phyloP scores from a whole-genome alignment of 2,113 vertebrate genomes.

The Spizaetus ornatus region DNA sequence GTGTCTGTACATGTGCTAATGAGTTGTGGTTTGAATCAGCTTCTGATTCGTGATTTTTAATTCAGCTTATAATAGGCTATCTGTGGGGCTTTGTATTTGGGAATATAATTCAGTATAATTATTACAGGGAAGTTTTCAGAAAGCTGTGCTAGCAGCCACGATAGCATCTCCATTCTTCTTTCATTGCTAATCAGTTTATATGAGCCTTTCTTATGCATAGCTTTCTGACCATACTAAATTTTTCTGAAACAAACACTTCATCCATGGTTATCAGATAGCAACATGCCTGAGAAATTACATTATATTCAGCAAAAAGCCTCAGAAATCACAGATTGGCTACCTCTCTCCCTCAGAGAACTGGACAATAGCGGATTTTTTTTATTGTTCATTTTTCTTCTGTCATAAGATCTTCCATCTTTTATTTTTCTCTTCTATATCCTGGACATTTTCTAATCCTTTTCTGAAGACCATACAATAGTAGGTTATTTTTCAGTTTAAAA shows the following conservation, averaged over 20 bases:
- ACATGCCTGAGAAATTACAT: background rate
- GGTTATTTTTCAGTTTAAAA: background rate
- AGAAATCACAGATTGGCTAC: background rate
- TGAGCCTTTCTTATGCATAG: background rate
- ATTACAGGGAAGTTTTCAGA: background rate
- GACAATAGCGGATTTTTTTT: background rate
- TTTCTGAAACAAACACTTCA: background rate
- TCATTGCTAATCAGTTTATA: background rate
- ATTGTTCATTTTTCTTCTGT: background rate
- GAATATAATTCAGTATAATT: background rate
- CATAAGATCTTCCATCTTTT: background rate
- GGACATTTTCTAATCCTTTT: background rate
- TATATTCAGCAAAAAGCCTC: background rate
- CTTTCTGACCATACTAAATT: background rate
- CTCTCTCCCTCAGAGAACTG: background rate
- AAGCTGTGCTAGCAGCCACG: background rate
- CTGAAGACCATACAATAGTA: background rate
- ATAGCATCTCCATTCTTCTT: background rate
- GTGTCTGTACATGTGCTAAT: accelerated
- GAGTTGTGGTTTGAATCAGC: background rate
- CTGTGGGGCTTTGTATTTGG: background rate
- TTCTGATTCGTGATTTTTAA: background rate
- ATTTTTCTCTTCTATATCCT: background rate
- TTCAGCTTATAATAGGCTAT: background rate
- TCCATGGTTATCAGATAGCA: background rate